These are phyloP conservation scores for Cephus pulcher DNA, from an alignment of 2,888 invertebrate genomes.

Conservation along the genomic window DNA sequence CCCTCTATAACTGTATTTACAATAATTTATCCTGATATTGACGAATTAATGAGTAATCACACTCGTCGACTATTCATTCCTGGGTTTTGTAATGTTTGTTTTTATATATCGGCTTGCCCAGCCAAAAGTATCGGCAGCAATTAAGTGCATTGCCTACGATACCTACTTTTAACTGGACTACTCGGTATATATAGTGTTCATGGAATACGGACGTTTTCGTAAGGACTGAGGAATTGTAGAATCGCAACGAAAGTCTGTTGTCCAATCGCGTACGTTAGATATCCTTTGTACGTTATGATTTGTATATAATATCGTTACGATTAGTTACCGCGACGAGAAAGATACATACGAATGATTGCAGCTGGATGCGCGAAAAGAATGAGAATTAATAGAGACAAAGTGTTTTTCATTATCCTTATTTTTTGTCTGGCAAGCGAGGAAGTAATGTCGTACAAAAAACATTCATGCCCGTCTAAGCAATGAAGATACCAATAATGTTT, in stretches of 20 bases:
- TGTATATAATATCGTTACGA: not conserved
- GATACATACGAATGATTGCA: not conserved
- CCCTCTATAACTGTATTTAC: not conserved
- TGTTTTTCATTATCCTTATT: not conserved
- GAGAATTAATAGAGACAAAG: not conserved
- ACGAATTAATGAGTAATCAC: not conserved
- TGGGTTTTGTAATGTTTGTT: not conserved
- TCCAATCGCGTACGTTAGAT: not conserved
- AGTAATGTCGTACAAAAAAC: not conserved
- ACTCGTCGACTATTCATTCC: not conserved
- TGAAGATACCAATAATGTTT: not conserved
- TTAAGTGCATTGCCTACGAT: not conserved
- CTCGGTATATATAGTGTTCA: not conserved
- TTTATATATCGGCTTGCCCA: not conserved
- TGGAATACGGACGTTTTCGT: not conserved
- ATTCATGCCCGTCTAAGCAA: not conserved
- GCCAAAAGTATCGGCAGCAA: not conserved
- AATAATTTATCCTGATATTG: not conserved
- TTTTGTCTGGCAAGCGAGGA: not conserved
- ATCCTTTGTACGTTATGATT: not conserved
- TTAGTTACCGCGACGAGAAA: not conserved
- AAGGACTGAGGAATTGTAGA: not conserved
- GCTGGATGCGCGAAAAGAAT: not conserved
- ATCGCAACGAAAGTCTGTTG: not conserved
- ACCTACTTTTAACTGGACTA: not conserved